A percentile compares a stretch with the other conserved stretches of the same genome.
Evolutionary conservation across 2,888 invertebrate genomes (phyloP).

Genomic region (Standfussiana lucernea): DNA sequence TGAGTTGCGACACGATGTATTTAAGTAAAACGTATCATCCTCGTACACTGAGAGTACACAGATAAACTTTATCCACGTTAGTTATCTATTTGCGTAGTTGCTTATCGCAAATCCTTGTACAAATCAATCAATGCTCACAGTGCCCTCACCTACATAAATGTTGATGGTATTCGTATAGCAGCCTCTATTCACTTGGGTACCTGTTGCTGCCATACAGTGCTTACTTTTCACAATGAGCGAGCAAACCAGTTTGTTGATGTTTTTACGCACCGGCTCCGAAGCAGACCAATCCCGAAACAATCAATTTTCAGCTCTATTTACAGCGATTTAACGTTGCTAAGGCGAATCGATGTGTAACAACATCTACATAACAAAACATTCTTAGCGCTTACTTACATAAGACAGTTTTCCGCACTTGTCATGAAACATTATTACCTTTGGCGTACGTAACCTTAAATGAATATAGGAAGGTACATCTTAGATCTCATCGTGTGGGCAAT

Average conservation of each 20-base stretch:
- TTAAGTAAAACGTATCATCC: constrained; percentile 17
- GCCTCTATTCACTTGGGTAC: constrained; percentile 49
- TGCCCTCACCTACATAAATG: constrained; percentile 39
- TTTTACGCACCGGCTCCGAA: constrained; percentile 63
- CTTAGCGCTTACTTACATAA: constrained; percentile 46
- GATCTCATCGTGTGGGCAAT: constrained; percentile 28
- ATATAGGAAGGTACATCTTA: constrained; percentile 23
- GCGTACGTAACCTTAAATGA: constrained; percentile 27
- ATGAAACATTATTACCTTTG: constrained; percentile 56
- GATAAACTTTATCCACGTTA: constrained; percentile 51
- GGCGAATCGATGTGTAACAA: constrained; percentile 19
- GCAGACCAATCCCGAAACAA: constrained; percentile 36
- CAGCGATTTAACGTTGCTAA: constrained; percentile 40
- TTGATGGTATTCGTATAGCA: constrained; percentile 35
- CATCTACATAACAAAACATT: constrained; percentile 52
- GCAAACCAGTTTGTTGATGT: constrained; percentile 81
- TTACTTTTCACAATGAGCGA: constrained; percentile 73
- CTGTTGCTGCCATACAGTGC: constrained; percentile 62
- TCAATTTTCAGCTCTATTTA: constrained; percentile 61
- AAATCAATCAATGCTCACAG: constrained; percentile 48
- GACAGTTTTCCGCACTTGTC: constrained; percentile 56
- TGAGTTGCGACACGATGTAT: not conserved
- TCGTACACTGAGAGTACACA: constrained; percentile 26
- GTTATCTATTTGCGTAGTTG: constrained; percentile 58
- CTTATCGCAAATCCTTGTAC: constrained; percentile 59